Conservation (phyloP, 1,140 invertebrate species). For the Idris sp. region DNA sequence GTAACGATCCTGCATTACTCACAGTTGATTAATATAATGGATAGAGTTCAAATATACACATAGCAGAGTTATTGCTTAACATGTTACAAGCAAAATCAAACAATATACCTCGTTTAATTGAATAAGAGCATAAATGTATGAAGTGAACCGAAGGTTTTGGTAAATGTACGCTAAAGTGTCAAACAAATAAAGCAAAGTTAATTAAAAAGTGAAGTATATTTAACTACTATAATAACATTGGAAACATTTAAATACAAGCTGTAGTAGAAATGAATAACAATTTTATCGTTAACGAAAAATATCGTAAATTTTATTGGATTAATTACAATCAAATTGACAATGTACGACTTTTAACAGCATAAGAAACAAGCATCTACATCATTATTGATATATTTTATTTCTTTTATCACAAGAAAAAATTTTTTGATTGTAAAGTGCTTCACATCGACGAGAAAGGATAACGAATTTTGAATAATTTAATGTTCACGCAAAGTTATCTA, state of each 20-base stretch:
- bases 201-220: constrained; percentile 18
- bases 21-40: constrained; percentile 26
- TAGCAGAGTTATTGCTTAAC: not conserved
- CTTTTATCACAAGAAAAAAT: no score
- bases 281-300: no score
- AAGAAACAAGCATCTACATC: no score
- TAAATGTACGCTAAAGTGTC: constrained; percentile 10
- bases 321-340: no score
- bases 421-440: no score
- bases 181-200: constrained; percentile 19
- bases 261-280: no score
- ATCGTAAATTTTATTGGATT: no score
- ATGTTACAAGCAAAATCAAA: constrained; percentile 21
- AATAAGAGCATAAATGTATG: constrained; percentile 10
- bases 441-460: no score
- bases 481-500: constrained; percentile 36
- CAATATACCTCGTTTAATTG: constrained; percentile 5
- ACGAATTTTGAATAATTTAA: constrained; percentile 48
- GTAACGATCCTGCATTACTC: not conserved
- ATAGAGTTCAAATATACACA: constrained; percentile 2
- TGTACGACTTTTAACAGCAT: no score
- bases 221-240: not conserved
- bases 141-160: not conserved
- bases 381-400: no score
- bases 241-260: no score